Base-by-base conservation (phyloP, 2,113 vertebrate species). In the Oostethus manadensis region DNA sequence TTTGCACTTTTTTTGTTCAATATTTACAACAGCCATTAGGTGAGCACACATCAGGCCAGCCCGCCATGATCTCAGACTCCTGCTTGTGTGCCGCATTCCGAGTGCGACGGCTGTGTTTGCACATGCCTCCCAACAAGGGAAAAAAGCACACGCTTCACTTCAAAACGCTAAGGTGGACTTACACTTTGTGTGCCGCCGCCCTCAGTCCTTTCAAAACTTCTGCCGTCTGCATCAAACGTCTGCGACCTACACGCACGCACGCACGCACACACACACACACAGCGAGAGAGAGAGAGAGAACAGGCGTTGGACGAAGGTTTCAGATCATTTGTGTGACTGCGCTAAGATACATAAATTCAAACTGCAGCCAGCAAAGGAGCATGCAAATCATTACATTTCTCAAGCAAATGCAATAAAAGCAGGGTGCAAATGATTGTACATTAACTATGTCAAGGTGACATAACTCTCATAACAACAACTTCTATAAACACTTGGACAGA, bases 221-320 rank as follows among this genome's bases (percentile, higher is more conserved):
- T 73, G 35, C 40, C 71, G 13, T 89, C 86, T 0, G 50, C 64
- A 3, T 88, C 88, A 1, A 89, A 84, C 0, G 89, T 88, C 67
- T 88, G 79, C 0, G 87, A 87, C 68, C 90, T 92, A 78, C n/a
- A 1, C 23, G 62, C 11, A 71, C 1, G 67, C 23, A 26, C 23
- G 5, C 23, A 26, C 23, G 5, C 23, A 26, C 23, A 26, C 23
- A 26, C 23, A 26, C 23, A 26, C 23, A 26, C 23, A 26, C 23
- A 26, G 3, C n/a, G n/a, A 26, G 3, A 26, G 5, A 56, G 8
- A 50, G 11, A 42, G 11, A 14, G 11, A 33, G 29, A 33, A 33
- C 38, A 14, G 3, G 13, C 13, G 11, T 42, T 10, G 14, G 38
- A 42, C 13, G 11, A 42, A 42, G 2, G 9, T 11, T 10, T 38